Percentiles rank a stretch among this genome's conserved stretches.
These are phyloP conservation scores for Drosophila atroscutellata DNA, from an alignment of 2,888 invertebrate genomes.

Conservation along the genomic window DNA sequence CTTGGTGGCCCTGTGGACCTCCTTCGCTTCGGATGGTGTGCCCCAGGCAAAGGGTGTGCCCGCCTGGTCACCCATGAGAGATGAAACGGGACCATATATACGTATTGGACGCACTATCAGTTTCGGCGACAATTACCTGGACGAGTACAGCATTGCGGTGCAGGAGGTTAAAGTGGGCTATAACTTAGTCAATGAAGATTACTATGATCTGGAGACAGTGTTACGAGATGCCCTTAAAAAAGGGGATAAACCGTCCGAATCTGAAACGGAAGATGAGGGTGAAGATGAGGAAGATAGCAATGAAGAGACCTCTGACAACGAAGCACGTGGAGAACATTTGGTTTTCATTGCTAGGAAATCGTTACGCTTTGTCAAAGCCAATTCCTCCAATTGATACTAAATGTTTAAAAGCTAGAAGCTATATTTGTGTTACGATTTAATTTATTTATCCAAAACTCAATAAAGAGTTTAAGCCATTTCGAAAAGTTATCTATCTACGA, in stretches of 20 bases:
- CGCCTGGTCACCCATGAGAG: slow-evolving; percentile 82
- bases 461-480: not conserved
- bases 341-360: slow-evolving; percentile 71
- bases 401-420: not conserved
- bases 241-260: slow-evolving; percentile 14
- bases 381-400: slow-evolving; percentile 1
- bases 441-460: slow-evolving; percentile 12
- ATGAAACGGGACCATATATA: slow-evolving; percentile 83
- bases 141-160: slow-evolving; percentile 81
- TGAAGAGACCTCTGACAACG: slow-evolving; percentile 35
- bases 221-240: slow-evolving; percentile 35
- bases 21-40: slow-evolving; percentile 82
- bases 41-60: slow-evolving; percentile 77
- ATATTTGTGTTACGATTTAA: not conserved
- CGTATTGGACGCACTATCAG: slow-evolving; percentile 77
- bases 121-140: slow-evolving; percentile 81
- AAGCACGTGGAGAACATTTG: slow-evolving; percentile 63
- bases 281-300: slow-evolving; percentile 32
- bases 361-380: slow-evolving; percentile 14
- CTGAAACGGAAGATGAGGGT: slow-evolving; percentile 37
- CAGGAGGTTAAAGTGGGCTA: slow-evolving; percentile 76
- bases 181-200: slow-evolving; percentile 81
- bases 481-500: not conserved
- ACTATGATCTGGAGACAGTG: slow-evolving; percentile 73
- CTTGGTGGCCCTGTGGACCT: slow-evolving; percentile 85